Percentiles rank a stretch among this genome's conserved stretches.
Evolutionary conservation across 2,797 vertebrate genomes (phyloP).

Genomic region (Lacerta viridis): DNA sequence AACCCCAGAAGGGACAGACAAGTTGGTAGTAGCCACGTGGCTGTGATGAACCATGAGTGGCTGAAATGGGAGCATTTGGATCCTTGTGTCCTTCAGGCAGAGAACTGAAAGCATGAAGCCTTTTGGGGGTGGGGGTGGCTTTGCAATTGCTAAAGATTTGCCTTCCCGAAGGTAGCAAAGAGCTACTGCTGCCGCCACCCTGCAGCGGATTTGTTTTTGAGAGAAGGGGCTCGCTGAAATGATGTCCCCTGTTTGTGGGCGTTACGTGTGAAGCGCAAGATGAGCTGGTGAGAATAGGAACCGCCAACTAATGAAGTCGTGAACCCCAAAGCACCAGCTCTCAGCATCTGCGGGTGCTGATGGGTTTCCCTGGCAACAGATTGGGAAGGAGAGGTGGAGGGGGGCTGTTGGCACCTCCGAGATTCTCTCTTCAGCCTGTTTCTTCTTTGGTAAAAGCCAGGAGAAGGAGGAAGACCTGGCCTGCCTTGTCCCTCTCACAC

Average conservation of each 20-base stretch:
- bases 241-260: conserved; percentile 36
- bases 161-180: too few species aligned
- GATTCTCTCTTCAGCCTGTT: conserved; percentile 72
- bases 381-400: conserved; percentile 58
- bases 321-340: conserved; percentile 72
- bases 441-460: conserved; percentile 73
- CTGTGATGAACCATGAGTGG: neutral
- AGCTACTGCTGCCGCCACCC: too few species aligned
- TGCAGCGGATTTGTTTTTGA: neutral
- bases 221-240: neutral
- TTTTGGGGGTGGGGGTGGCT: too few species aligned
- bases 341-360: conserved; percentile 80
- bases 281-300: conserved; percentile 60
- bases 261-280: neutral
- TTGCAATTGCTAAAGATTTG: neutral
- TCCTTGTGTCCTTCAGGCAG: neutral
- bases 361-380: conserved; percentile 84
- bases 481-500: conserved; percentile 63
- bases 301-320: conserved; percentile 67
- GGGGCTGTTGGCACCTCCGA: conserved; percentile 75
- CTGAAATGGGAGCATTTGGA: too few species aligned
- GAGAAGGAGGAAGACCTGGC: conserved; percentile 75
- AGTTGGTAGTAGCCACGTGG: neutral
- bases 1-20: too few species aligned
- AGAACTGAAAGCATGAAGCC: neutral